These are phyloP conservation scores for Tipula unca DNA, from an alignment of 2,888 invertebrate species.

Conservation along the genomic window DNA sequence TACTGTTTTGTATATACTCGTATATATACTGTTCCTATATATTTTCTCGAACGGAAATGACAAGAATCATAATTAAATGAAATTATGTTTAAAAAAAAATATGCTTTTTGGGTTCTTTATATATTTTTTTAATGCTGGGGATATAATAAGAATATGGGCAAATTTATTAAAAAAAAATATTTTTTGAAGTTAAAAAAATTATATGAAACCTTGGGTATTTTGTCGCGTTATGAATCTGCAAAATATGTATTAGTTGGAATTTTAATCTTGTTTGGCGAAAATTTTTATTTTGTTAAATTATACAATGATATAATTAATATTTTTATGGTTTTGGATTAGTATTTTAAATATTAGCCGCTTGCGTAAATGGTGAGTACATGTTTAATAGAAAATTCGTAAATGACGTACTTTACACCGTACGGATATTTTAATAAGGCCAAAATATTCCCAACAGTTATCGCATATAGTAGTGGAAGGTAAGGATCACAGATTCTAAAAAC, in stretches of 20 bases:
- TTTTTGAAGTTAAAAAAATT: not conserved
- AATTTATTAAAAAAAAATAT: not conserved
- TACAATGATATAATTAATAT: not conserved
- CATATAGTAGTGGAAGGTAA: too few relatives aligned
- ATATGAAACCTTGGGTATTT: not conserved
- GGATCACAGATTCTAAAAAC: too few relatives aligned
- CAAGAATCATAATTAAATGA: slow-evolving; percentile 14
- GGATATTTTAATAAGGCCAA: too few relatives aligned
- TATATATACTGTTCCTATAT: not conserved
- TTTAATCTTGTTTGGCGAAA: not conserved
- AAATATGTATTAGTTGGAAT: not conserved
- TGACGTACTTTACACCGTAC: not conserved
- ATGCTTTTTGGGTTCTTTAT: not conserved
- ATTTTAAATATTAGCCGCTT: not conserved
- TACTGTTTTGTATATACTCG: not conserved
- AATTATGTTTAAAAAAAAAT: not conserved
- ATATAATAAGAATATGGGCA: not conserved
- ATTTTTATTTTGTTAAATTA: not conserved
- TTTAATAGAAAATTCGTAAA: not conserved
- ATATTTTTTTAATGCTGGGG: not conserved
- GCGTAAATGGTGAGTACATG: not conserved
- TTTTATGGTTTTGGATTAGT: not conserved
- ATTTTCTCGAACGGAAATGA: not conserved
- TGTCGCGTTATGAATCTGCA: not conserved
- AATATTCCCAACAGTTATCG: too few relatives aligned